Evolutionary conservation across 1,140 invertebrate genomes (phyloP).

Genomic region (Neodiprion pinetum): DNA sequence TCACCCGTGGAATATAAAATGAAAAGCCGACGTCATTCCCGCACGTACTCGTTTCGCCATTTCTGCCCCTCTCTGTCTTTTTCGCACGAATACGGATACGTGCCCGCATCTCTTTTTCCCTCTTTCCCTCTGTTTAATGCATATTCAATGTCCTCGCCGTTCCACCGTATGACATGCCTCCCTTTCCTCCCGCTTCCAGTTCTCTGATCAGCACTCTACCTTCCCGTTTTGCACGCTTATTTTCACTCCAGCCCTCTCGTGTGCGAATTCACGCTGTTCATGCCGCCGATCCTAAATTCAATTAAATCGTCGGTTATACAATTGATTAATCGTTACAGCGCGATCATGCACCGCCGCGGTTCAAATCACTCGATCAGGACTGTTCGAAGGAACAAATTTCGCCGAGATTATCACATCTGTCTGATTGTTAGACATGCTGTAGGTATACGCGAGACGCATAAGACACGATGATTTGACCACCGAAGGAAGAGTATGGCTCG

Average conservation of each 20-base stretch:
- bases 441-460: too few species aligned
- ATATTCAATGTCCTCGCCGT: neutral
- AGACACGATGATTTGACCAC: neutral
- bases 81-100: neutral
- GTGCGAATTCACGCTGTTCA: neutral
- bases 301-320: neutral
- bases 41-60: neutral
- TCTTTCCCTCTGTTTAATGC: neutral
- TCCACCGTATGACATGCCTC: too few species aligned
- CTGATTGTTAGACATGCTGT: too few species aligned
- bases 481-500: neutral
- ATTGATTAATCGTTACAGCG: too few species aligned
- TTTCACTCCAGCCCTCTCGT: neutral
- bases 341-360: too few species aligned
- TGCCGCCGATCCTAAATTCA: neutral
- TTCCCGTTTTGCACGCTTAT: neutral
- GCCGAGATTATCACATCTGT: too few species aligned
- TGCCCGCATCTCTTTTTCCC: neutral
- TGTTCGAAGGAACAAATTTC: too few species aligned
- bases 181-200: neutral
- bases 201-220: neutral
- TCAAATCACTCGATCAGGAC: too few species aligned
- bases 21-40: neutral
- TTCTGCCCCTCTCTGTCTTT: neutral
- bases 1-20: slow-evolving; percentile 1